A percentile compares a stretch with the other conserved stretches of the same genome.
These are phyloP conservation scores for Lasius platythorax DNA, from an alignment of 2,888 invertebrate genomes.

Conservation along the genomic window DNA sequence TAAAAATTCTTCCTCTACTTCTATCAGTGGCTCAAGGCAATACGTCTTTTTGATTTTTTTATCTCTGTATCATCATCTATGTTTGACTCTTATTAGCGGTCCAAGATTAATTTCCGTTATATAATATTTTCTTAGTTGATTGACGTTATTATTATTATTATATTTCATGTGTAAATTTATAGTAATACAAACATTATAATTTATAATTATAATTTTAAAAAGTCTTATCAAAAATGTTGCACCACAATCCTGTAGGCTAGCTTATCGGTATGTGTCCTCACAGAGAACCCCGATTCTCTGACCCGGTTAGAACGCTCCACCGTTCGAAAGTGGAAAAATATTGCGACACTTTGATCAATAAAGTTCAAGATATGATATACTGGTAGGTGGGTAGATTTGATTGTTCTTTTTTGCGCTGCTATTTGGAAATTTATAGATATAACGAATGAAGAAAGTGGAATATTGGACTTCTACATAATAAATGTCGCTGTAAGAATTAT, in stretches of 20 bases:
- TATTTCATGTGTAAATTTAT: background rate
- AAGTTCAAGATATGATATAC: slow-evolving; percentile 42
- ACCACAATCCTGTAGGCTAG: slow-evolving; percentile 14
- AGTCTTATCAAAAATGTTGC: slow-evolving; percentile 3
- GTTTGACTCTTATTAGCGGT: background rate
- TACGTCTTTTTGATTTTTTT: background rate
- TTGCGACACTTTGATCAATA: slow-evolving; percentile 49
- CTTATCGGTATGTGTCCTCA: slow-evolving; percentile 29
- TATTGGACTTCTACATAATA: background rate
- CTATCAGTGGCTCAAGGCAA: background rate
- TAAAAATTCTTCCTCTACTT: background rate
- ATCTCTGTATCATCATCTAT: background rate
- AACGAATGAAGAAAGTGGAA: background rate
- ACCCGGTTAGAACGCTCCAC: slow-evolving; percentile 37
- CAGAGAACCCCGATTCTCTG: slow-evolving; percentile 22
- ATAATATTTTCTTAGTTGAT: background rate
- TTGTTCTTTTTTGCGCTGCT: slow-evolving; percentile 31
- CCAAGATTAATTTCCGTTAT: background rate
- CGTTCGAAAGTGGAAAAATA: slow-evolving; percentile 51
- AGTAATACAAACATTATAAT: background rate
- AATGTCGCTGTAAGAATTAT: background rate
- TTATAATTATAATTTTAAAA: background rate
- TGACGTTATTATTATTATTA: background rate
- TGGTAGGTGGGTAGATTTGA: slow-evolving; percentile 30
- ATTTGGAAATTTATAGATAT: slow-evolving; percentile 32